Percentiles rank a stretch among this genome's conserved stretches.
Evolutionary conservation across 1,140 invertebrate species (phyloP).

Genomic region (Eciton burchellii): DNA sequence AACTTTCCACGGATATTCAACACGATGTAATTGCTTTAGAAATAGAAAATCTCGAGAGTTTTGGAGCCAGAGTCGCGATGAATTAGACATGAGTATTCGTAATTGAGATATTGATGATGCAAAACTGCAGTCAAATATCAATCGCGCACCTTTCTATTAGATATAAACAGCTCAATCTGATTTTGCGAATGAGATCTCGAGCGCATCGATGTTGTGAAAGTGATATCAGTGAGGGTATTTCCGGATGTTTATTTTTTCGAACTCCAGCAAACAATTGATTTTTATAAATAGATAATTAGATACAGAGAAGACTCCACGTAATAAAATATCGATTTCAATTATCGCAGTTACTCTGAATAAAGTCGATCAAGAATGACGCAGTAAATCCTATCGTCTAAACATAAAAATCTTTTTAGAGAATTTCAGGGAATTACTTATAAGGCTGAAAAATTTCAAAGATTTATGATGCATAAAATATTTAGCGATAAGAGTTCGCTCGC

Average conservation of each 20-base stretch:
- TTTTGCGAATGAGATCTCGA: not conserved
- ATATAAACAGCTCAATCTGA: not conserved
- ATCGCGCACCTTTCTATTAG: no score
- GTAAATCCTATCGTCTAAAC: not conserved
- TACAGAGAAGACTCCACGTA: not conserved
- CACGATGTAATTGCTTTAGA: not conserved
- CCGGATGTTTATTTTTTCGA: not conserved
- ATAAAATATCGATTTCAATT: not conserved
- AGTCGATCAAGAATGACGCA: not conserved
- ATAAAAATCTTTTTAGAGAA: no score
- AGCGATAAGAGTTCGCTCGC: not conserved
- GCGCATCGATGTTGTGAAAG: not conserved
- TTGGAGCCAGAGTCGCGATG: no score
- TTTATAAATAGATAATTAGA: not conserved
- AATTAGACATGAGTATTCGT: not conserved
- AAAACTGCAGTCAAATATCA: not conserved
- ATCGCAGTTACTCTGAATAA: conserved; percentile 3
- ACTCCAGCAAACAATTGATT: not conserved
- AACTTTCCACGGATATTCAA: not conserved
- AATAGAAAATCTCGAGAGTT: no score
- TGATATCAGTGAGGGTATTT: no score
- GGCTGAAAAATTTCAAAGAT: conserved; percentile 14
- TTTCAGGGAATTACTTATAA: no score
- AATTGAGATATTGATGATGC: not conserved
- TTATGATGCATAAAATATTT: conserved; percentile 1